Evolutionary conservation across 35 echinoderm and acorn worm genomes (phyloP).

Genomic region (Heliocidaris tuberculata): DNA sequence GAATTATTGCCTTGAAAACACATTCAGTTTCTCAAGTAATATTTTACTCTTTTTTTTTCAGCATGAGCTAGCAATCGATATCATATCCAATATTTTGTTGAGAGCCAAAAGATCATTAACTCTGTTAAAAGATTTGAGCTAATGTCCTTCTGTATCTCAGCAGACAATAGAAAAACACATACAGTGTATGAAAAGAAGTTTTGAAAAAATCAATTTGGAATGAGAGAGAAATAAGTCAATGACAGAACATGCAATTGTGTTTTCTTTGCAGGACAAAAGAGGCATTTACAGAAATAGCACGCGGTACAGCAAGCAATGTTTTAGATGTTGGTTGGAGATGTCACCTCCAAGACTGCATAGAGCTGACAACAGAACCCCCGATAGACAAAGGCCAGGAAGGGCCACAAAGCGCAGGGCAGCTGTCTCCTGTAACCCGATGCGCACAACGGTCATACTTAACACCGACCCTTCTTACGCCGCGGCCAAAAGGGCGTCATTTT

Average conservation of each 20-base stretch:
- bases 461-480: constrained; percentile 27
- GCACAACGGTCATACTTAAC: constrained; percentile 8
- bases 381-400: constrained; percentile 33
- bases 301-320: neutral
- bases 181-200: neutral
- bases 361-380: neutral
- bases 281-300: neutral
- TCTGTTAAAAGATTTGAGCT: neutral
- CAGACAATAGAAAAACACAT: neutral
- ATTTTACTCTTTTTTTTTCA: too few species aligned
- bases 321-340: constrained; percentile 3
- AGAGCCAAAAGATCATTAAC: neutral
- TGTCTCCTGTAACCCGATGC: constrained; percentile 41
- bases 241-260: neutral
- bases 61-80: neutral
- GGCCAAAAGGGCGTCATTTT: constrained; percentile 30
- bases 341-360: neutral
- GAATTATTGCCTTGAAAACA: too few species aligned
- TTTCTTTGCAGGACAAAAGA: neutral
- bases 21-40: too few species aligned
- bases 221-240: neutral
- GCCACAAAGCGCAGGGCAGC: constrained; percentile 26
- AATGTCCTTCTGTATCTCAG: neutral
- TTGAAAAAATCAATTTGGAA: neutral
- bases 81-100: neutral